A percentile compares a stretch with the other conserved stretches of the same genome.
Conservation (phyloP, 2,888 invertebrate species). For the Chironomus riparius region DNA sequence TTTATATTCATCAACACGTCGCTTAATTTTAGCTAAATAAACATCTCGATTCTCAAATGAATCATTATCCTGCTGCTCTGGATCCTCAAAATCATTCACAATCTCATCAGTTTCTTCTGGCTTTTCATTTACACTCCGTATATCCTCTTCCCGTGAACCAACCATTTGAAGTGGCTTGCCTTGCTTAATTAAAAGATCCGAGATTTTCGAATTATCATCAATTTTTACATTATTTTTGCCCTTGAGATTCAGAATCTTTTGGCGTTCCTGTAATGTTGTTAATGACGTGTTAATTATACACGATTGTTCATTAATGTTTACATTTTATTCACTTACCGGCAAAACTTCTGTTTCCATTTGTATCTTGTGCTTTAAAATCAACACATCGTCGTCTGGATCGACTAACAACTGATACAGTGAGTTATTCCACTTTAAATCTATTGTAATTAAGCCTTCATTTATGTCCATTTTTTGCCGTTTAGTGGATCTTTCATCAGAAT, state of each 20-base stretch:
- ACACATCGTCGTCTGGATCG: not conserved
- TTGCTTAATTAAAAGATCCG: conserved; percentile 10
- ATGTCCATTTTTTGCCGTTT: not conserved
- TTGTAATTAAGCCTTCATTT: not conserved
- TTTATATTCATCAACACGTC: conserved; percentile 72
- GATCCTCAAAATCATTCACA: conserved; percentile 77
- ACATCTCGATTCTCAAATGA: conserved; percentile 32
- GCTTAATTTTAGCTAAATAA: conserved; percentile 73
- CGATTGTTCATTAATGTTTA: conserved; percentile 21
- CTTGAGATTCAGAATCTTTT: conserved; percentile 88
- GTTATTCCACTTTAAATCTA: conserved; percentile 5
- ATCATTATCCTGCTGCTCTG: conserved; percentile 50
- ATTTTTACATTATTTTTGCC: conserved; percentile 59
- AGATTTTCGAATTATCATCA: conserved; percentile 3
- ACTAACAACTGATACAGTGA: not conserved
- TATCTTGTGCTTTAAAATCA: not conserved
- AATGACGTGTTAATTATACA: no score
- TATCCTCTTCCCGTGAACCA: conserved; percentile 88
- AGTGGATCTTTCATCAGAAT: not conserved
- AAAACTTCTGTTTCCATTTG: no score
- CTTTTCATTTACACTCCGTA: conserved; percentile 69
- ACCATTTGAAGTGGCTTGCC: conserved; percentile 74
- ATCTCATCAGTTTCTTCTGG: conserved; percentile 79
- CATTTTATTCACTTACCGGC: not conserved
- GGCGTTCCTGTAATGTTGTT: conserved; percentile 59